Percentiles rank a stretch among this genome's conserved stretches.
These are phyloP conservation scores for Poecile montanus DNA, from an alignment of 2,797 vertebrate genomes.

Conservation along the genomic window DNA sequence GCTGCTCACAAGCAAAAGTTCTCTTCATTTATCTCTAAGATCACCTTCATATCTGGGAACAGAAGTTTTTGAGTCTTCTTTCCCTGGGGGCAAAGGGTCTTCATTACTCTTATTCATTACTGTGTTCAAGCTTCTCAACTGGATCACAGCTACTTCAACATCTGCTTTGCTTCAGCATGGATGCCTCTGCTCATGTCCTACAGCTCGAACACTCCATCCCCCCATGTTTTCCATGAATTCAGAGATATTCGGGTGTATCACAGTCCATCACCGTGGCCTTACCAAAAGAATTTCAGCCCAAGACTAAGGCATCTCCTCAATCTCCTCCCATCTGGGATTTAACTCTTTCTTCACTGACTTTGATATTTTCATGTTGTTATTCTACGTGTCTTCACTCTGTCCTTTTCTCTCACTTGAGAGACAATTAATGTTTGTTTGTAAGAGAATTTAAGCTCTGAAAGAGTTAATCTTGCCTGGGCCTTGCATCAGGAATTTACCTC, in stretches of 20 bases:
- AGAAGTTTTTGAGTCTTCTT: neutral
- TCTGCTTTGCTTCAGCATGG: neutral
- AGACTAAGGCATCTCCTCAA: neutral
- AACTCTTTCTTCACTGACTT: neutral
- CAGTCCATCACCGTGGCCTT: neutral
- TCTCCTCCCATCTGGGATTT: neutral
- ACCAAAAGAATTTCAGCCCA: neutral
- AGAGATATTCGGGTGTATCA: neutral
- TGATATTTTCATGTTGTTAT: neutral
- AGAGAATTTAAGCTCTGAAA: neutral
- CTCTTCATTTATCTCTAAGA: neutral
- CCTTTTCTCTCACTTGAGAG: neutral
- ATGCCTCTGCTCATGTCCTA: neutral
- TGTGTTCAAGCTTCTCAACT: neutral
- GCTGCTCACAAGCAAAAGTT: neutral
- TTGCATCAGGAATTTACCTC: too few species aligned
- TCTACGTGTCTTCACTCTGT: neutral
- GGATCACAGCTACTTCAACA: neutral
- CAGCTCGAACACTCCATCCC: neutral
- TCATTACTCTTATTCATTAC: neutral
- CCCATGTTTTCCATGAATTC: neutral
- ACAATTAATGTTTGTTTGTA: neutral
- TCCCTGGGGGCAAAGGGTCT: neutral
- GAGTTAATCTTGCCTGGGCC: neutral
- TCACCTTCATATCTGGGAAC: neutral